Conservation (phyloP, 1,140 invertebrate genomes). For the Trichonephila clavipes region DNA sequence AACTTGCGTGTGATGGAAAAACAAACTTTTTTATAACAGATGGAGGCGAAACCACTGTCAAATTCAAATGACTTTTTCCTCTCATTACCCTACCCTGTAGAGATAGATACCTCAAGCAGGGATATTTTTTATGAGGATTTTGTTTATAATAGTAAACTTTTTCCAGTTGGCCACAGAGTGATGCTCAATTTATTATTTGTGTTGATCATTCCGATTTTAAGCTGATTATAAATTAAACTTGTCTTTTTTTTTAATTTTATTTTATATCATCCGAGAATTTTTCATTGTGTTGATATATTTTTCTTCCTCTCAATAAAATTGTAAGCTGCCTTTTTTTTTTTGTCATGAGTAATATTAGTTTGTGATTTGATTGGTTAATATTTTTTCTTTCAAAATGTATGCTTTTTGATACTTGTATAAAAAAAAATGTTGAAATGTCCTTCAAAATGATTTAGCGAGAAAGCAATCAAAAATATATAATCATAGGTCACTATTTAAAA, state of each 20-base stretch:
- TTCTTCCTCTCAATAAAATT: not conserved
- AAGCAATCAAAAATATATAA: not conserved
- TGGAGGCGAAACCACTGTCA: not conserved
- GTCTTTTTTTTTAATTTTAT: not conserved
- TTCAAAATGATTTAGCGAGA: no score
- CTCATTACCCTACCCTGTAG: not conserved
- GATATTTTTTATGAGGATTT: slow-evolving; percentile 5
- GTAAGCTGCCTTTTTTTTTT: not conserved
- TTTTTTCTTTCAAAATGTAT: not conserved
- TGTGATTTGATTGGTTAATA: not conserved
- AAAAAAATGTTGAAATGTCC: no score
- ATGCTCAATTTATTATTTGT: slow-evolving; percentile 42
- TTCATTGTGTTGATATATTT: not conserved
- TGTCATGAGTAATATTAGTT: not conserved
- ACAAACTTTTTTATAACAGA: not conserved
- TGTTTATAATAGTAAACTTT: not conserved
- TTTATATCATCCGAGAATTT: not conserved
- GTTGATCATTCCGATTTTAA: slow-evolving; percentile 19
- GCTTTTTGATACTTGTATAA: not conserved
- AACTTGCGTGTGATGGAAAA: not conserved
- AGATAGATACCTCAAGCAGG: not conserved
- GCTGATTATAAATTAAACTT: not conserved
- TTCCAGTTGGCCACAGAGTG: not conserved
- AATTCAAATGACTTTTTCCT: not conserved
- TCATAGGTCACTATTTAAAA: not conserved